Conservation (phyloP, 2,113 vertebrate genomes). For the Muscicapa adusta region DNA sequence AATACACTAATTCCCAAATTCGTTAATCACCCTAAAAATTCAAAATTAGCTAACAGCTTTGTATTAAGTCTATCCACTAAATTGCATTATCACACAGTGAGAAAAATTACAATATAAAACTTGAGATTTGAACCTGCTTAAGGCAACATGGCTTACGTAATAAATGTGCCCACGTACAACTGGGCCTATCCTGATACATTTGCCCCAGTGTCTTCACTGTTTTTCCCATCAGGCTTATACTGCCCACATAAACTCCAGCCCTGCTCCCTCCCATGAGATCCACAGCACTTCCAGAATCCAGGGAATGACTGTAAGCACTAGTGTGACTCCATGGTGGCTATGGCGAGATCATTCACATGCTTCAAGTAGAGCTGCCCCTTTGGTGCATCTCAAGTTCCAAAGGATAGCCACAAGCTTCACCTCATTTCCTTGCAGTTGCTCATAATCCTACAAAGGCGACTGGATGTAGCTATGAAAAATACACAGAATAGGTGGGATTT, state of each 20-base stretch:
- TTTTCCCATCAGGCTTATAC: background rate
- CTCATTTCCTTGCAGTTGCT: background rate
- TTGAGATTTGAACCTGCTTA: background rate
- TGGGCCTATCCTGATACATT: background rate
- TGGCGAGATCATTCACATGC: accelerated
- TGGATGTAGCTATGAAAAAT: background rate
- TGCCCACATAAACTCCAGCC: background rate
- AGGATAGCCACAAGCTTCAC: background rate
- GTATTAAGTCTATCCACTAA: background rate
- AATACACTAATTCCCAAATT: background rate
- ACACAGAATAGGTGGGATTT: background rate
- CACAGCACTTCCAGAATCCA: background rate
- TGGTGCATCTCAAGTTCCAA: background rate
- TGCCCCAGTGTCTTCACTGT: background rate
- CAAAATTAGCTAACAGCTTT: background rate
- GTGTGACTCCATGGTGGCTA: accelerated
- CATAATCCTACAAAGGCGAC: background rate
- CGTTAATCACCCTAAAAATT: background rate
- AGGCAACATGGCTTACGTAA: background rate
- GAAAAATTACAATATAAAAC: background rate
- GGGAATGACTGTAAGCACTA: background rate
- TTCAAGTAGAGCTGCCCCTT: background rate
- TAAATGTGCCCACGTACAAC: accelerated
- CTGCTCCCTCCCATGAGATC: background rate
- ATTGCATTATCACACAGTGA: background rate